Base-by-base conservation (phyloP, 2,113 vertebrate species). In the Poecilia latipinna region DNA sequence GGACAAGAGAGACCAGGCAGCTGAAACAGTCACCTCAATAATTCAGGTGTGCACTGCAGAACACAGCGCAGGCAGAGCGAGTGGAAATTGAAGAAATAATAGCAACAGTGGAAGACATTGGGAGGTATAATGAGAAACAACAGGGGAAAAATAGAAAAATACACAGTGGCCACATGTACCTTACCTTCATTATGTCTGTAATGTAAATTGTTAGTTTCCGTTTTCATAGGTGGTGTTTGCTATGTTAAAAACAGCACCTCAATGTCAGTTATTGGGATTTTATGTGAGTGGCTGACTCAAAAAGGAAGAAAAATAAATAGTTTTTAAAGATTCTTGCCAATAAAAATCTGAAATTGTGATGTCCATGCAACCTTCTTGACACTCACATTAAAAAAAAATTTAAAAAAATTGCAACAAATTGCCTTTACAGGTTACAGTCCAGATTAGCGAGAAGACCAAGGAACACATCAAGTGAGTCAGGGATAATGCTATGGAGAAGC, bases 21-120 rank as follows among this genome's bases (percentile, higher is more conserved):
- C 80, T 88, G 80, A 91, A 86, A 89, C 87, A 65, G 74, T 68
- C 73, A 62, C 86, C 77, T 93, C 73, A 95, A 93, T 93, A 79
- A 94, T 93, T 93, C 80, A 94, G 74, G 70, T 57, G 65, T 42
- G 72, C 63, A 68, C 72, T 70, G 87, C 81, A 87, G 77, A 74
- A 79, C 81, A 75, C 60, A 32, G 44, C 24, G 78, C 68, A 78
- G 69, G 54, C 4, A 37, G 48, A 54, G 66, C 22, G 17, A 61
- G 29, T 48, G 37, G 37, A 72, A 77, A 82, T 15, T 32, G 17
- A 62, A 72, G 65, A 42, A 61, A 42, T 39, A 72, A 78, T 39
- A 61, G 54, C 2, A 69, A 35, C 57, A 72, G 11, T 4, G 19
- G 57, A 62, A 28, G 12, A 8, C 0, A n/a, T 31, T 28, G 31